A percentile compares a stretch with the other conserved stretches of the same genome.
phyloP scores from a whole-genome alignment of 2,888 invertebrate species.

The Hemistola chrysoprasaria region DNA sequence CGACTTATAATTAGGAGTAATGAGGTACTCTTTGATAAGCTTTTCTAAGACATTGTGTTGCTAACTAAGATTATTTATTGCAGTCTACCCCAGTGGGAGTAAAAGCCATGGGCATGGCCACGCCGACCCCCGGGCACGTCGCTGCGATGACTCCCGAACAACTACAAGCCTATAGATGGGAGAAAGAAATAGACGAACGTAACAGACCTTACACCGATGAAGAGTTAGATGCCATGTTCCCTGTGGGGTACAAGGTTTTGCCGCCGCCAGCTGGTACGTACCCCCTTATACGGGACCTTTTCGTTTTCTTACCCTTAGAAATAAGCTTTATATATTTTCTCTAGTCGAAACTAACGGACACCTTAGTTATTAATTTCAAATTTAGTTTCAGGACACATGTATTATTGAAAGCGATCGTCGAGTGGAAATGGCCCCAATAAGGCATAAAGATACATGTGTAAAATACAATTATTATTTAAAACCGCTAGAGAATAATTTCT shows the following conservation, averaged over 20 bases:
- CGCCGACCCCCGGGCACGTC: conserved; percentile 97
- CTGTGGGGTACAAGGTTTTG: conserved; percentile 98
- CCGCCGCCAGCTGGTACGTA: conserved; percentile 93
- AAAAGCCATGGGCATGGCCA: conserved; percentile 99
- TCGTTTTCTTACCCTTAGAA: conserved; percentile 10
- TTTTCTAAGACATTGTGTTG: background rate
- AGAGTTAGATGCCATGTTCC: conserved; percentile 98
- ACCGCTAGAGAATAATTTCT: conserved; percentile 53
- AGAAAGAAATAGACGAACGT: conserved; percentile 98
- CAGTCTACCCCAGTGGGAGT: conserved; percentile 92
- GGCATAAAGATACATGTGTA: conserved; percentile 60
- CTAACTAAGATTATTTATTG: conserved; percentile 15
- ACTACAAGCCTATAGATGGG: conserved; percentile 98
- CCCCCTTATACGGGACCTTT: conserved; percentile 23
- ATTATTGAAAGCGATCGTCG: conserved; percentile 57
- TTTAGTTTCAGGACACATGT: conserved; percentile 80
- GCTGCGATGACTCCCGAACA: conserved; percentile 99
- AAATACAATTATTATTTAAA: conserved; percentile 51
- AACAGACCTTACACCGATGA: conserved; percentile 98
- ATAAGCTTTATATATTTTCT: conserved; percentile 28
- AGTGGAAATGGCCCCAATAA: conserved; percentile 45
- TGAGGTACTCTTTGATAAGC: no score
- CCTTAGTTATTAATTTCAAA: conserved; percentile 69
- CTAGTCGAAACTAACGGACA: conserved; percentile 40
- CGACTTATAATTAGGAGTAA: no score